Conservation (phyloP, 2,888 invertebrate species). For the Philaethria dido region DNA sequence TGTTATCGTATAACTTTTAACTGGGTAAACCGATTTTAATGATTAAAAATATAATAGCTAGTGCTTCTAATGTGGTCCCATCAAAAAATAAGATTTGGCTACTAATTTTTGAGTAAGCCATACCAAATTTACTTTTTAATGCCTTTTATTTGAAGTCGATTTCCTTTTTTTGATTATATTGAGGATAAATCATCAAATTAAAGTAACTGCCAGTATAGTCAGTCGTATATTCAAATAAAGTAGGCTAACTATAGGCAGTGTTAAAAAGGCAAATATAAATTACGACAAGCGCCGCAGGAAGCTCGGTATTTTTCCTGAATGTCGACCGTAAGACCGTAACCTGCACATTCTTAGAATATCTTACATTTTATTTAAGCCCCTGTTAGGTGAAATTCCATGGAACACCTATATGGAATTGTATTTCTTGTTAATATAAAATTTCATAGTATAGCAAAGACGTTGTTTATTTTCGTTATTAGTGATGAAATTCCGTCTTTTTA, state of each 20-base stretch:
- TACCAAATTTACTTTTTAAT: too few species aligned
- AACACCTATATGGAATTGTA: slow-evolving; percentile 3
- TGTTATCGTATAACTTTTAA: too few species aligned
- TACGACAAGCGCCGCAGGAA: neutral
- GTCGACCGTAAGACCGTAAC: slow-evolving; percentile 18
- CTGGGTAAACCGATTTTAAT: too few species aligned
- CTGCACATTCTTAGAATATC: slow-evolving; percentile 15
- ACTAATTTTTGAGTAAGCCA: too few species aligned
- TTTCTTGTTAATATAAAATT: neutral
- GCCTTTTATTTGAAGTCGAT: too few species aligned
- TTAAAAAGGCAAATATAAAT: slow-evolving; percentile 18
- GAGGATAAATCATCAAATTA: neutral
- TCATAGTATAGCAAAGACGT: too few species aligned
- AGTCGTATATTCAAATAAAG: neutral
- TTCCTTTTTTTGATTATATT: too few species aligned
- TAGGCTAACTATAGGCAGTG: neutral
- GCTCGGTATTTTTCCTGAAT: slow-evolving; percentile 23
- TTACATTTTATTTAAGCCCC: slow-evolving; percentile 7
- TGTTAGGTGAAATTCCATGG: neutral
- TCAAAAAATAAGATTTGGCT: too few species aligned
- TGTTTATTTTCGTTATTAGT: too few species aligned
- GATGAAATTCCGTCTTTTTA: too few species aligned
- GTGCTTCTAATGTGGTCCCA: too few species aligned
- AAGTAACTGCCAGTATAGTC: neutral
- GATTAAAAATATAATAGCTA: too few species aligned